Base-by-base conservation (phyloP, 2,888 invertebrate species). In the Rotaria sp. region DNA sequence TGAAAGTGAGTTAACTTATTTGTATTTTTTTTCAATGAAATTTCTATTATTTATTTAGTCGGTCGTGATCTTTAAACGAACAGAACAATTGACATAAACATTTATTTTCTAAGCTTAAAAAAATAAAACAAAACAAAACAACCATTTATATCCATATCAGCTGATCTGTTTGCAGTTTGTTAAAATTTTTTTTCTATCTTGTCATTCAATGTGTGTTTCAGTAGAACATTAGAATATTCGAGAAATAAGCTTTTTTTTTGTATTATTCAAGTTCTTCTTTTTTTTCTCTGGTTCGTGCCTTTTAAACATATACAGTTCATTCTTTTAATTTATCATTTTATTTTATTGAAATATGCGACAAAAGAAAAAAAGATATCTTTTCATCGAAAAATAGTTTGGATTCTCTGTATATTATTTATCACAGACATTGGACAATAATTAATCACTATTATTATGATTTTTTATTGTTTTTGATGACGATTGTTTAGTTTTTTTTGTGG, bases 121-220 rank as follows among this genome's bases (percentile, higher is more conserved):
- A 15, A 48, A 11, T 48, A 48, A 48, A 48, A 48, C 45, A 59
- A 67, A 67, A 35, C 35, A 35, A 67, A 38, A 67, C 67, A 67
- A 67, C 67, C 67, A 67, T 35, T 67, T 30, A 35, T 67, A 67
- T 67, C 67, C 67, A 67, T 67, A 67, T 67, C 67, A 67, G 35
- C 67, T 67, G 67, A 67, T 67, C 21, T 67, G 15, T 67, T 67
- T 67, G 67, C 67, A 67, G 67, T 67, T 38, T 67, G 67, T 67
- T 67, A 13, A 38, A 8, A n/a, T 35, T 67, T 21, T 67, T 18
- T 67, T 35, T 67, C 21, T 67, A 35, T 67, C 67, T 30, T 67
- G 67, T 67, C 67, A 67, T 35, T 67, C 30, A 67, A 67, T 18
- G 67, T 67, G 67, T 67, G 67, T 21, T 35, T 67, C 4, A 67